Percentiles rank a stretch among this genome's conserved stretches.
Conservation (phyloP, 2,888 invertebrate species). For the Argyra leucocephala region DNA sequence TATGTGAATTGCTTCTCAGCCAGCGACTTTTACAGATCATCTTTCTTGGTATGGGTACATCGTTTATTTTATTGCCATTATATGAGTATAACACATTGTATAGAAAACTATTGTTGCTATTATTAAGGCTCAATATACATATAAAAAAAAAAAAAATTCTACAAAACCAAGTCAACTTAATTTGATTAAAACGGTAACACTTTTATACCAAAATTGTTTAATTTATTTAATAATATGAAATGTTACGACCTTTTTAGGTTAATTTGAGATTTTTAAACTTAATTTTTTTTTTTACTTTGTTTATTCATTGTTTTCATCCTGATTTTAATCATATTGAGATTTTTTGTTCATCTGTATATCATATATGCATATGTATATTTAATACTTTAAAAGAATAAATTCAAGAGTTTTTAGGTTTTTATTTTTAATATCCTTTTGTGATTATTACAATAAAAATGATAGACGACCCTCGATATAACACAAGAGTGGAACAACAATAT, state of each 20-base stretch:
- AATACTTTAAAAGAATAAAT: slow-evolving; percentile 4
- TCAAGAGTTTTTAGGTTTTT: slow-evolving; percentile 1
- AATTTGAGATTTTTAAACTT: not conserved
- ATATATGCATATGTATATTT: not conserved
- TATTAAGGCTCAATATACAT: too few relatives aligned
- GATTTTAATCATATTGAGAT: not conserved
- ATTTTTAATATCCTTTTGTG: slow-evolving; percentile 1
- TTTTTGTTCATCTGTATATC: not conserved
- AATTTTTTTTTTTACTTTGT: not conserved
- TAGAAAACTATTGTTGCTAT: too few relatives aligned
- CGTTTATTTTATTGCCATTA: too few relatives aligned
- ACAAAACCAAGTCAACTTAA: too few relatives aligned
- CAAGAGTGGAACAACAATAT: not conserved
- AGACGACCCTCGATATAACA: slow-evolving; percentile 4
- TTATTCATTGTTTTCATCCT: not conserved
- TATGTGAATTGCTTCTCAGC: too few relatives aligned
- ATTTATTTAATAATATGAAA: not conserved
- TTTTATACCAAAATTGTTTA: too few relatives aligned
- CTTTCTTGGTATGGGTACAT: too few relatives aligned
- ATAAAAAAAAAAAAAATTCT: too few relatives aligned
- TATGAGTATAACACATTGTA: too few relatives aligned
- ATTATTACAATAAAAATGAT: slow-evolving; percentile 1
- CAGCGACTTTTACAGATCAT: too few relatives aligned
- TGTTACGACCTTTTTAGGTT: not conserved
- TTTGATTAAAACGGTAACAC: not conserved